Evolutionary conservation across 2,888 invertebrate species (phyloP), one percentile per base, ranked within the genome.

Genomic region (Hirudinaria manillensis): DNA sequence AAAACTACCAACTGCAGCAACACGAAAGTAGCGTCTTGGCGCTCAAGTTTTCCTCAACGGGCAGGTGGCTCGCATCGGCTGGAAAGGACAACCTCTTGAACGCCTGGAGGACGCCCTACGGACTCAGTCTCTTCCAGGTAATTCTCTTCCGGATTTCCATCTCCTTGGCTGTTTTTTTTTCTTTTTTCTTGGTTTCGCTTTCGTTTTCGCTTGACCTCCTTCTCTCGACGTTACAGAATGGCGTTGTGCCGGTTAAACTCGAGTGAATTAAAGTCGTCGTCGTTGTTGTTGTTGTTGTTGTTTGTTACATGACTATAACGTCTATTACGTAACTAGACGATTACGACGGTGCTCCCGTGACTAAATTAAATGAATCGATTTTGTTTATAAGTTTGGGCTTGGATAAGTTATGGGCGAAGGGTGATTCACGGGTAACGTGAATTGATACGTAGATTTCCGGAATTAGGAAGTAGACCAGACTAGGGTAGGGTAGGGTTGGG

Each of bases 1-100:
- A 95, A 88, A 94, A 94, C 87, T 96, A 96, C 87, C 94, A 95
- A 85, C 88, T 97, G 75, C 94, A 94, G 86, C 88, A 95, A 78
- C 96, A 97, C 87, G 95, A 96, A 86, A 93, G 93, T 82, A 97
- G 95, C 87, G 94, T 96, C 74, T 89, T 96, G 73, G 94, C 94
- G 81, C 89, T 98, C 79, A 90, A 93, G 85, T 96, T 94, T 87
- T 93, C 95, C 36, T 91, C 92, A 66, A 93, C 93, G 85, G 94
- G 94, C 80, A 94, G 94, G 86, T 95, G 94, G 94, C 95, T 96
- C 87, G 93, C 94, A 78, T 93, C 92, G 78, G 94, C 94, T 16
- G 94, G 94, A 78, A 94, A 94, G 87, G 94, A 95, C 86, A 94
- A 94, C 87, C 88, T 93, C 81, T 89, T 95, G 80, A 94, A 95